Conservation (phyloP, 2,888 invertebrate genomes). For the Pollenia angustigena region DNA sequence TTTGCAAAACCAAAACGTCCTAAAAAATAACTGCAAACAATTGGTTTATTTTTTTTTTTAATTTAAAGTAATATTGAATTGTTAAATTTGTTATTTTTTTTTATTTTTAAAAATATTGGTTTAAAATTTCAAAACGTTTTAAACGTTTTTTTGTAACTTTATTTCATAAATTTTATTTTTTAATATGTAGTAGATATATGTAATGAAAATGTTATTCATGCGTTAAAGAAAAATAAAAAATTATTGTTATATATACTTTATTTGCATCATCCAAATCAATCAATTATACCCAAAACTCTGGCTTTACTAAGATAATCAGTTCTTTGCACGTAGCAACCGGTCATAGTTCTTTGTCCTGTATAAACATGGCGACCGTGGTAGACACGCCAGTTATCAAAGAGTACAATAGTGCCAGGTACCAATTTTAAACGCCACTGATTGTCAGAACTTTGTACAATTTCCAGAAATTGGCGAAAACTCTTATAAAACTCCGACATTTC, state of each 20-base stretch:
- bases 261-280: constrained; percentile 67
- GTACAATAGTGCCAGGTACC: constrained; percentile 88
- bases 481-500: constrained; percentile 87
- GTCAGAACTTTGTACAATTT: constrained; percentile 85
- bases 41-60: constrained; percentile 8
- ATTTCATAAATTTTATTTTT: neutral
- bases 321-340: constrained; percentile 90
- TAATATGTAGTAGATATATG: neutral
- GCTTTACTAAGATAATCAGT: constrained; percentile 89
- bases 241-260: neutral
- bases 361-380: constrained; percentile 90
- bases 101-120: constrained; percentile 10
- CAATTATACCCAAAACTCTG: constrained; percentile 84
- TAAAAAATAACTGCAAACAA: constrained; percentile 47
- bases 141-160: neutral
- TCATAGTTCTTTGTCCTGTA: constrained; percentile 87
- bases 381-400: constrained; percentile 92
- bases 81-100: neutral
- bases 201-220: no score
- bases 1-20: constrained; percentile 64
- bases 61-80: constrained; percentile 31
- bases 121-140: constrained; percentile 26
- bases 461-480: constrained; percentile 85
- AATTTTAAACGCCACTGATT: constrained; percentile 87
- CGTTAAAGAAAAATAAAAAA: neutral